These are phyloP conservation scores for Neodontobutis hainanensis DNA, from an alignment of 2,113 vertebrate species.

Conservation along the genomic window DNA sequence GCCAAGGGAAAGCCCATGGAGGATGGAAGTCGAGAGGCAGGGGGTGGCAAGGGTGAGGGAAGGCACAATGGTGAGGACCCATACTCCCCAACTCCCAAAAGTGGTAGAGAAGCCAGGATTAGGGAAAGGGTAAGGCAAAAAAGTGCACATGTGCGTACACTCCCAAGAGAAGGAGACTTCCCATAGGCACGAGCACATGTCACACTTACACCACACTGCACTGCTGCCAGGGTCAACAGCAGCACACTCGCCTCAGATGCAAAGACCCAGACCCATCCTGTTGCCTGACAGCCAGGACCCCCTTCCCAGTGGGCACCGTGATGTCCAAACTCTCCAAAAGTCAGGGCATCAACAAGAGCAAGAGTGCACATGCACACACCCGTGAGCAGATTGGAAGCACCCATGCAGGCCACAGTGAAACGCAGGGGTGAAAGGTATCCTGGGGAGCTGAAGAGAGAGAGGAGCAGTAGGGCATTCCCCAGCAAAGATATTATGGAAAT, in stretches of 20 bases:
- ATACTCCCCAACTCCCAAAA: conserved; percentile 87
- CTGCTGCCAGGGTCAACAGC: conserved; percentile 86
- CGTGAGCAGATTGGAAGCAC: conserved; percentile 86
- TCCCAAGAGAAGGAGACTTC: conserved; percentile 81
- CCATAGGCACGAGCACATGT: conserved; percentile 82
- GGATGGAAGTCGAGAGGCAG: conserved; percentile 78
- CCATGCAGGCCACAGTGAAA: conserved; percentile 88
- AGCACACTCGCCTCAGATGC: conserved; percentile 89
- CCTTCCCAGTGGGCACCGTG: conserved; percentile 90
- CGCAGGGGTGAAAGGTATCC: conserved; percentile 86
- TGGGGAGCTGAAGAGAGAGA: conserved; percentile 84
- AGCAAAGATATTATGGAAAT: conserved; percentile 84
- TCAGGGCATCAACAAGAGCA: conserved; percentile 86
- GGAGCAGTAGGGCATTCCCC: conserved; percentile 86
- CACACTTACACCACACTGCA: conserved; percentile 87
- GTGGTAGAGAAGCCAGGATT: conserved; percentile 82
- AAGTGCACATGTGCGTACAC: conserved; percentile 80
- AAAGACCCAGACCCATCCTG: conserved; percentile 90
- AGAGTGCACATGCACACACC: conserved; percentile 87
- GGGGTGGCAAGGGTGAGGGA: conserved; percentile 83
- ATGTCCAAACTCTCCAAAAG: conserved; percentile 85
- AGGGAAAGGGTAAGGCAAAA: conserved; percentile 85
- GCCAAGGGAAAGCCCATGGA: conserved; percentile 82
- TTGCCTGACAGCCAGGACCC: conserved; percentile 84
- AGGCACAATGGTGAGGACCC: conserved; percentile 93